Conservation (phyloP, 2,888 invertebrate species). For the Meloe dianella region DNA sequence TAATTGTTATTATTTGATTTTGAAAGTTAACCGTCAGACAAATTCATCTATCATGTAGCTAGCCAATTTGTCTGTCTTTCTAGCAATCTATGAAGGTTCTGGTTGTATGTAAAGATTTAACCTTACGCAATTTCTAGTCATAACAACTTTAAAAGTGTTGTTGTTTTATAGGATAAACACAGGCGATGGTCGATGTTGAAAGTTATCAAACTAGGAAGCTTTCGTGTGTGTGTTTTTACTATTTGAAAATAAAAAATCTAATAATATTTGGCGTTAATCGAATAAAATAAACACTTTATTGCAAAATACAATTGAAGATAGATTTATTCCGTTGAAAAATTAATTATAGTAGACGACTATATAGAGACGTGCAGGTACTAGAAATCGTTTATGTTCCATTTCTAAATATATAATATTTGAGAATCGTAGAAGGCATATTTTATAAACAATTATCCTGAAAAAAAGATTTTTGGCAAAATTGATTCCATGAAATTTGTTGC, state of each 20-base stretch:
- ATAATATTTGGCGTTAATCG: constrained; percentile 13
- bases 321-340: not conserved
- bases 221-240: constrained; percentile 10
- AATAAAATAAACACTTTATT: constrained; percentile 3
- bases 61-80: constrained; percentile 2
- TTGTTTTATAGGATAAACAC: constrained; percentile 24
- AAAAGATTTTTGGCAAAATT: too few relatives aligned
- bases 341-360: not conserved
- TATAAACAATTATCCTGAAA: not conserved
- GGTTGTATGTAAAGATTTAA: constrained; percentile 11
- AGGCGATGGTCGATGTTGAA: constrained; percentile 30
- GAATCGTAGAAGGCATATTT: not conserved
- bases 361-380: not conserved
- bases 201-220: constrained; percentile 22
- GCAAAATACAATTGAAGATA: not conserved
- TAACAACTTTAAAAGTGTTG: constrained; percentile 22
- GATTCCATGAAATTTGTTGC: not conserved
- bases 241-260: not conserved
- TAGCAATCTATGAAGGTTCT: not conserved
- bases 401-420: constrained; percentile 3
- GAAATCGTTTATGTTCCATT: not conserved
- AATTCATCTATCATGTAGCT: not conserved
- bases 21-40: not conserved
- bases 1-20: constrained; percentile 7
- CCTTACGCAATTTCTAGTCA: constrained; percentile 32